Base-by-base conservation (phyloP, 2,113 vertebrate genomes). In the Rhinoptilus africanus region DNA sequence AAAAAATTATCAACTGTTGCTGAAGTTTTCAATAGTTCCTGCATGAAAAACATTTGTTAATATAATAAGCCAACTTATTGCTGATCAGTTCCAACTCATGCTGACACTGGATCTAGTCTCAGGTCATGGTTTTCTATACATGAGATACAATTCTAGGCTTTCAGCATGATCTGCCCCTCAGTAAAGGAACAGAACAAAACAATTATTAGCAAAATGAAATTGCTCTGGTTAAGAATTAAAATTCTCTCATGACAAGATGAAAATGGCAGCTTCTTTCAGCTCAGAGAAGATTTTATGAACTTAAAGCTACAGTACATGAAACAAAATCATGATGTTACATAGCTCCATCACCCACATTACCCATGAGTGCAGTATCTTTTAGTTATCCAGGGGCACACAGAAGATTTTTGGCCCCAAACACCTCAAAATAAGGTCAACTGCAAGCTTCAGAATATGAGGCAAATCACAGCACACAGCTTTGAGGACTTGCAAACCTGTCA, bases 301-400 rank as follows among this genome's bases (percentile, higher is more conserved):
- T 57, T 71, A 47, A 81, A 89, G 67, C 12, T 37, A 45, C 18
- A 12, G 22, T 17, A 56, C 24, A 47, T 14, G 48, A 91, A 79
- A 54, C 1, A 72, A 79, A 88, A 73, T 14, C 2, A 1, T 24
- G 5, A 32, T 23, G 15, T 41, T 68, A 26, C 37, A 12, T 11
- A 32, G 24, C 32, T 83, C 14, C 30, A 51, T 14, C 57, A 26
- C 5, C 39, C 50, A 32, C 20, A 53, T 39, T 10, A 72, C 18
- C 47, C 12, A 22, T 0, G 0, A 66, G 9, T 4, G 5, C 30
- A 21, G 28, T 26, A 26, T 26, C 27, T 59, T 63, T 69, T 59
- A 24, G 79, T 71, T 68, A 74, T 64, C 20, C 6, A 5, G 14
- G 7, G 5, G 2, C 39, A 30, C 32, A 57, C 6, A 51, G 51